Evolutionary conservation across 2,888 invertebrate species (phyloP).

Genomic region (Tiliacea aurago): DNA sequence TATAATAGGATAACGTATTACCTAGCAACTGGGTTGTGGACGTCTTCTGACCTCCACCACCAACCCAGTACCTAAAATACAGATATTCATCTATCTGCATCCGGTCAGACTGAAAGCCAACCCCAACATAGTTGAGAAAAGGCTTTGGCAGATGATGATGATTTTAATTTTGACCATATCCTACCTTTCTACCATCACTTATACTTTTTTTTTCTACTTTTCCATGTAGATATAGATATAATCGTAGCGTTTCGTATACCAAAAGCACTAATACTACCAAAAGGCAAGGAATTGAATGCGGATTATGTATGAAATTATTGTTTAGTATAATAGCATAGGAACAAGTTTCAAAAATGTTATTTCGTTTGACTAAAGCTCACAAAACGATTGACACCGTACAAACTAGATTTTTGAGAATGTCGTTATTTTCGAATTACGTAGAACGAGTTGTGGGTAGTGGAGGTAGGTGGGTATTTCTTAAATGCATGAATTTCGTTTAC

Average conservation of each 20-base stretch:
- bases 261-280: slow-evolving; percentile 9
- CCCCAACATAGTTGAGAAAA: neutral
- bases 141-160: neutral
- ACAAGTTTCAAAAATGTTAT: slow-evolving; percentile 13
- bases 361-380: neutral
- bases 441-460: neutral
- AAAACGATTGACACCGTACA: neutral
- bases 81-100: neutral
- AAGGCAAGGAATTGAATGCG: slow-evolving; percentile 14
- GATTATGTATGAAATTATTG: too few species aligned
- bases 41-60: too few species aligned
- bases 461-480: neutral
- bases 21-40: too few species aligned
- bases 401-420: neutral
- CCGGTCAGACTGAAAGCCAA: neutral
- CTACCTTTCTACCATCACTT: too few species aligned
- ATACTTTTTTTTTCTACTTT: neutral
- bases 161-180: neutral
- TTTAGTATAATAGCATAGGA: neutral
- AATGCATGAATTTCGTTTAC: too few species aligned
- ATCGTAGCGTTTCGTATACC: slow-evolving; percentile 3
- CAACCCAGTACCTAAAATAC: too few species aligned
- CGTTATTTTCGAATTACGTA: neutral
- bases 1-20: neutral
- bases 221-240: neutral